Base-by-base conservation (phyloP, 2,888 invertebrate genomes). In the Alentia gelatinosa region DNA sequence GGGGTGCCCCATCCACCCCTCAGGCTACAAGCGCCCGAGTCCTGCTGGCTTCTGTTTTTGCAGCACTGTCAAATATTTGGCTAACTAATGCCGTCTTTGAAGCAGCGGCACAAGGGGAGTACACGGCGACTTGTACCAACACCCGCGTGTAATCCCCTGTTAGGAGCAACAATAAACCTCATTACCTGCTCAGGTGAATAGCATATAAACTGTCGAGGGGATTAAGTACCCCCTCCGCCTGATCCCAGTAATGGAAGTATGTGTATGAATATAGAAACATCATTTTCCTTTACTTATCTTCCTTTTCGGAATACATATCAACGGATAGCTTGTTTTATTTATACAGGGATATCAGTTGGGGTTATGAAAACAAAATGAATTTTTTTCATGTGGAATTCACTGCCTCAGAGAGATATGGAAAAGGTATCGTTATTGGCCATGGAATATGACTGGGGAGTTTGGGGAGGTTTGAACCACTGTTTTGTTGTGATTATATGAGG, bases 31-130 rank as follows among this genome's bases (percentile, higher is more conserved):
- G 33, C 86, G 26, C 26, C 37, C 15, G n/a, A n/a, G 39, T 26
- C 79, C 26, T 26, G 79, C 37, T 23, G 35, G 79, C 79, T 79
- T 79, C 79, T 79, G 86, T 86, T 86, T 86, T 86, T 86, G 86
- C 86, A 50, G 15, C 30, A 15, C 42, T 33, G 86, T 86, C 86
- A 42, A 86, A 86, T 86, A 86, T 86, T 86, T 86, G 50, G 86
- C 35, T 86, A 86, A 86, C 86, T 86, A 86, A 86, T 86, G 86
- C 50, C 4, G 86, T n/a, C 86, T 86, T 50, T 47, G 86, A 47
- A 47, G 50, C 15, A 12, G 40, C 33, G 42, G 47, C 42, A 30
- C 79, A 37, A 23, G 37, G 39, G 30, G 79, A 33, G 37, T 79
- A 5, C 37, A n/a, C 79, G 37, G n/a, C 23, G 39, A n/a, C 37